Evolutionary conservation across 1,140 invertebrate species (phyloP), one percentile per base, ranked within the genome.

Genomic region (Drosophila setifemur): DNA sequence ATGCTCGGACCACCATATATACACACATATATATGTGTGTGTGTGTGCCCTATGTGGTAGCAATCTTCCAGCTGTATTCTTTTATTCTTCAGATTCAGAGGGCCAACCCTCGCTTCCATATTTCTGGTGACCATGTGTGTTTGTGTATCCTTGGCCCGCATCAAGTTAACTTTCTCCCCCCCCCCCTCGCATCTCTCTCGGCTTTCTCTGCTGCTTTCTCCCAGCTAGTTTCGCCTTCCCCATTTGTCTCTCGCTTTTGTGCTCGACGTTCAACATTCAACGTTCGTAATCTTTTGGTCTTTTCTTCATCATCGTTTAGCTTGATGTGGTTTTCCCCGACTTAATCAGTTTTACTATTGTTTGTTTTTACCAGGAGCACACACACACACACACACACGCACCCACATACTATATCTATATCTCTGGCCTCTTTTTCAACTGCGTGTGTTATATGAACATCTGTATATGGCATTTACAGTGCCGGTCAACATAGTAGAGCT

Each of bases 321-420:
- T 75, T 85, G 81, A 85, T 83, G 79, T 83, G 79, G 79, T 85
- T 86, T 86, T 85, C 60, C 81, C 60, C 81, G 75, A 85, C 79
- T 86, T 86, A 85, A 85, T 85, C 79, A 85, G 79, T 85, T 85
- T 85, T 85, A 81, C 81, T 85, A 85, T 86, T 85, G 79, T 85
- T 85, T 85, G 81, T 85, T 85, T 83, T 75, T 85, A 78, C 79
- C 63, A 73, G 7, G 11, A 21, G 11, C 50, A 18, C 37, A 57
- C 42, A 11, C 50, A 18, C 37, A 57, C 26, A 48, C 37, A 37
- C 19, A 29, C 35, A 28, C 21, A 19, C 37, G 31, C 16, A 39
- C 4, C 12, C n/a, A 40, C 14, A 31, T 23, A 37, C 16, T 4
- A 29, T 37, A 28, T 29, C 2, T 26, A 25, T 35, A 52, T 52